Evolutionary conservation across 1,140 invertebrate genomes (phyloP).

Genomic region (Drosophila chauvacae): DNA sequence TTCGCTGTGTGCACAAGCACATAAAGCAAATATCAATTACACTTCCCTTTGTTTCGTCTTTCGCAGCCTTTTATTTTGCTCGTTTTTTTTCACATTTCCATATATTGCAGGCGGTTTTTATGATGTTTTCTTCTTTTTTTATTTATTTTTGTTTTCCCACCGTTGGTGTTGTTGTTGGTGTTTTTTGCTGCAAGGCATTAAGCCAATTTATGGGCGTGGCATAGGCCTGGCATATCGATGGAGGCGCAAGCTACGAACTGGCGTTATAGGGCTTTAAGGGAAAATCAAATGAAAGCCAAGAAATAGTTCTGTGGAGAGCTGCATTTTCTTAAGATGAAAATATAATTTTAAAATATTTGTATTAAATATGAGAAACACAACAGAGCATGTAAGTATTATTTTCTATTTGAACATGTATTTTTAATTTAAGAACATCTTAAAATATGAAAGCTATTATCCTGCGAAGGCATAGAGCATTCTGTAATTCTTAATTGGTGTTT

Average conservation of each 20-base stretch:
- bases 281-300: neutral
- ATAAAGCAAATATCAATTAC: conserved; percentile 78
- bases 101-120: conserved; percentile 22
- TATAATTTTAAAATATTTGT: neutral
- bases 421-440: too few species aligned
- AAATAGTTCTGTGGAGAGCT: too few species aligned
- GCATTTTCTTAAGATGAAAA: neutral
- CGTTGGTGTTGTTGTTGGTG: too few species aligned
- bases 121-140: neutral
- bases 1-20: conserved; percentile 51
- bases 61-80: conserved; percentile 16
- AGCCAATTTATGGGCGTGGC: conserved; percentile 55
- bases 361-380: neutral
- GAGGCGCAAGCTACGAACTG: neutral
- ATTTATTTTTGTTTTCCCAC: neutral
- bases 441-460: neutral
- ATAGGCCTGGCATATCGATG: conserved; percentile 50
- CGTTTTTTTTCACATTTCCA: conserved; percentile 6
- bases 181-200: conserved; percentile 35
- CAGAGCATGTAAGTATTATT: neutral
- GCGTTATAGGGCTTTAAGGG: neutral
- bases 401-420: neutral
- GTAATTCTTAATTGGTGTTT: conserved; percentile 48
- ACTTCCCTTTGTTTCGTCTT: conserved; percentile 39
- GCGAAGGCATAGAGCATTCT: conserved; percentile 8